Base-by-base conservation (phyloP, 2,113 vertebrate species). In the Cheilinus undulatus region DNA sequence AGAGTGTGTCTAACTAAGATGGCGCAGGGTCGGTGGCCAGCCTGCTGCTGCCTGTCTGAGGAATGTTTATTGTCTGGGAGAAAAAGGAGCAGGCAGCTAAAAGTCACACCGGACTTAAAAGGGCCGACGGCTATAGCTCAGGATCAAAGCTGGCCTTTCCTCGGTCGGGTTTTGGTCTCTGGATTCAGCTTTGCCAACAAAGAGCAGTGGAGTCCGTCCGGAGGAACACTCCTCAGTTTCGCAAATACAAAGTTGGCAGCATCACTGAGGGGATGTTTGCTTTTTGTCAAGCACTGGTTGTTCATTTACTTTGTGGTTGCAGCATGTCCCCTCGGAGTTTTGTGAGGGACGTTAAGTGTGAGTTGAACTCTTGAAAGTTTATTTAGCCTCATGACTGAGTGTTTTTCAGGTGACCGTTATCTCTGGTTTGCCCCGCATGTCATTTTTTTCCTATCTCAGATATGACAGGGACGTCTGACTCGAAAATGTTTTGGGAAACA, bases 11-110 rank as follows among this genome's bases (percentile, higher is more conserved):
- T 86, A 88, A 90, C 91, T 93, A 95, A 95, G 93, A 95, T 95
- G 94, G 94, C 94, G 94, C 93, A 86, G 93, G 91, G 90, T 93
- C 92, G 86, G 88, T 69, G 86, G 85, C 80, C 86, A 91, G 83
- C 78, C 75, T 78, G 73, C 85, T 66, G 75, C 89, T 90, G 86
- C 79, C 84, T 85, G 91, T 87, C 82, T 86, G 49, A 88, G 84
- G 90, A 91, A 92, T 92, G 85, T 90, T 88, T 90, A 87, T 93
- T 92, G 89, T 91, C 78, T 86, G 54, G 32, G 45, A 4, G 23
- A 23, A 27, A 63, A 42, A 48, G 17, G n/a, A 69, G 51, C 45
- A 13, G 65, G 22, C 45, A 69, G 70, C 43, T 69, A 23, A 62
- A 79, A 83, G 81, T 78, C 76, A 62, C 76, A 13, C 0, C 14